phyloP scores from a whole-genome alignment of 2,113 vertebrate species.

The Aviceda subcristata region DNA sequence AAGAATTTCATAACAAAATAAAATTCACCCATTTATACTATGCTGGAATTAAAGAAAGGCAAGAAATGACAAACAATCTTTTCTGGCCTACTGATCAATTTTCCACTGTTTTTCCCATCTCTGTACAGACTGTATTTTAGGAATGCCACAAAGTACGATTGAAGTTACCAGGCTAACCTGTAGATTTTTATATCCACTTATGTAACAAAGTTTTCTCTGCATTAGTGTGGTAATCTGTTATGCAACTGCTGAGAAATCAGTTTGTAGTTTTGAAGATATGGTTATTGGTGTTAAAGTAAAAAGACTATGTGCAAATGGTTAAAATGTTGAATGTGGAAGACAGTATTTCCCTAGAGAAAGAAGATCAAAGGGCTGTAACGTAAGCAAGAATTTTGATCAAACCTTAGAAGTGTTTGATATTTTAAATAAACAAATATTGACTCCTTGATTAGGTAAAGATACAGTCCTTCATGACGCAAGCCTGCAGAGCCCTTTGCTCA shows the following conservation, averaged over 20 bases:
- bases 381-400: not conserved
- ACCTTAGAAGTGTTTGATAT: not conserved
- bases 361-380: not conserved
- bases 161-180: not conserved
- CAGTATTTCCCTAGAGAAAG: not conserved
- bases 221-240: not conserved
- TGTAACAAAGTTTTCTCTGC: not conserved
- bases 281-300: not conserved
- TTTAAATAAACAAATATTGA: slow-evolving; percentile 23
- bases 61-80: not conserved
- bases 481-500: not conserved
- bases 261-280: not conserved
- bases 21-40: not conserved
- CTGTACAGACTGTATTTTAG: not conserved
- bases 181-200: not conserved
- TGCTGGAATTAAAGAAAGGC: slow-evolving; percentile 2
- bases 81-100: not conserved
- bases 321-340: not conserved
- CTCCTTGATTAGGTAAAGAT: not conserved
- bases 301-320: not conserved
- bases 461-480: accelerated
- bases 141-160: not conserved
- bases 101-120: not conserved
- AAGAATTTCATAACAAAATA: not conserved
- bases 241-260: not conserved